Evolutionary conservation across 2,888 invertebrate species (phyloP).

Genomic region (Drosophila nr. perissopoda): DNA sequence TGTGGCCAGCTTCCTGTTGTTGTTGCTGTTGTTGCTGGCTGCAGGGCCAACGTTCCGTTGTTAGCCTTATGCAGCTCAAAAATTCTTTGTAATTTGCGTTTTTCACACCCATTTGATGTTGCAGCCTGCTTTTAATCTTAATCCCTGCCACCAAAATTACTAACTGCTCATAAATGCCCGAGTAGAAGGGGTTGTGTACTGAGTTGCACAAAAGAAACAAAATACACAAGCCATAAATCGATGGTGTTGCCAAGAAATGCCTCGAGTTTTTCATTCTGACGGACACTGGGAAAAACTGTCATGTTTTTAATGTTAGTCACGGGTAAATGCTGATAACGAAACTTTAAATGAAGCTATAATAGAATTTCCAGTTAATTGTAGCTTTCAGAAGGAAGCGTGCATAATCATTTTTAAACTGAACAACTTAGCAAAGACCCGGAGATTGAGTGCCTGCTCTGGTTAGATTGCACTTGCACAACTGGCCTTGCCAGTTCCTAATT

Average conservation of each 20-base stretch:
- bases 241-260: constrained; percentile 70
- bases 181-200: constrained; percentile 33
- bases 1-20: constrained; percentile 74
- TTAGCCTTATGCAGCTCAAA: constrained; percentile 26
- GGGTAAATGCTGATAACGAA: constrained; percentile 40
- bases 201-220: constrained; percentile 19
- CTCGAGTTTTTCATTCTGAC: constrained; percentile 23
- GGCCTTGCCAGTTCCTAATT: not conserved
- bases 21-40: constrained; percentile 22
- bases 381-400: constrained; percentile 28
- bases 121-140: constrained; percentile 75
- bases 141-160: constrained; percentile 80
- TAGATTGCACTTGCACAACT: constrained; percentile 1
- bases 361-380: constrained; percentile 41
- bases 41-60: constrained; percentile 38
- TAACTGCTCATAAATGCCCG: constrained; percentile 68
- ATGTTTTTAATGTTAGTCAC: constrained; percentile 66
- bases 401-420: constrained; percentile 33
- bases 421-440: constrained; percentile 2
- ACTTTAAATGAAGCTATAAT: constrained; percentile 47
- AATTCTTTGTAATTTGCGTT: constrained; percentile 81
- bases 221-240: constrained; percentile 68
- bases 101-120: constrained; percentile 78
- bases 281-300: constrained; percentile 72
- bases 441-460: not conserved